Percentiles rank a stretch among this genome's conserved stretches.
These are phyloP conservation scores for Cossypha caffra DNA, from an alignment of 2,797 vertebrate species.

Conservation along the genomic window DNA sequence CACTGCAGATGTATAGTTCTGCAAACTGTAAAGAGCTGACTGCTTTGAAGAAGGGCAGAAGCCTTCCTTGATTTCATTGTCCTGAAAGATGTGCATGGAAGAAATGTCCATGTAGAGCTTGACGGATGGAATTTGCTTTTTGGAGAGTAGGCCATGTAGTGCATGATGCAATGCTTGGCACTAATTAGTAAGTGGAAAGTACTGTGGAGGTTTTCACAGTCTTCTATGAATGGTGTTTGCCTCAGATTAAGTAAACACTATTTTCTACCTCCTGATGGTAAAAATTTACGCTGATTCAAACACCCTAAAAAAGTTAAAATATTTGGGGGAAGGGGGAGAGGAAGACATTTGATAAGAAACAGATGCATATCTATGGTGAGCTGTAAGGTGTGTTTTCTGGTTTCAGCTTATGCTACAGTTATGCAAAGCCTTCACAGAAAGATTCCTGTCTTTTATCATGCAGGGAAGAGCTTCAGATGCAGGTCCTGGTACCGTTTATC, in stretches of 20 bases:
- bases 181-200: neutral
- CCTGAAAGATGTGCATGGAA: neutral
- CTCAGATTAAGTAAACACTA: neutral
- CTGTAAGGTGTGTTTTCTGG: slow-evolving; percentile 20
- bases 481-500: slow-evolving; percentile 9
- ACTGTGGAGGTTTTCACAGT: neutral
- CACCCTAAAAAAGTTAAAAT: neutral
- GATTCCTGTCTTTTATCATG: slow-evolving; percentile 23
- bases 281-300: neutral
- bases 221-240: neutral
- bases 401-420: neutral
- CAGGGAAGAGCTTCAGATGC: neutral
- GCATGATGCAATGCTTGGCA: fast-evolving
- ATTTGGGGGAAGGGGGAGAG: neutral
- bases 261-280: slow-evolving; percentile 1
- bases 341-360: slow-evolving; percentile 43
- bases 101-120: neutral
- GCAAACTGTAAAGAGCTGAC: neutral
- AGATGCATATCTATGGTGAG: neutral
- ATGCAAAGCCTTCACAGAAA: neutral
- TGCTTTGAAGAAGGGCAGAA: slow-evolving; percentile 1
- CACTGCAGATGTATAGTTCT: neutral
- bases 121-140: neutral
- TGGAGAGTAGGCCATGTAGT: neutral
- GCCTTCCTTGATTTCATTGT: neutral